phyloP scores from a whole-genome alignment of 2,113 vertebrate species.

The Aix galericulata region DNA sequence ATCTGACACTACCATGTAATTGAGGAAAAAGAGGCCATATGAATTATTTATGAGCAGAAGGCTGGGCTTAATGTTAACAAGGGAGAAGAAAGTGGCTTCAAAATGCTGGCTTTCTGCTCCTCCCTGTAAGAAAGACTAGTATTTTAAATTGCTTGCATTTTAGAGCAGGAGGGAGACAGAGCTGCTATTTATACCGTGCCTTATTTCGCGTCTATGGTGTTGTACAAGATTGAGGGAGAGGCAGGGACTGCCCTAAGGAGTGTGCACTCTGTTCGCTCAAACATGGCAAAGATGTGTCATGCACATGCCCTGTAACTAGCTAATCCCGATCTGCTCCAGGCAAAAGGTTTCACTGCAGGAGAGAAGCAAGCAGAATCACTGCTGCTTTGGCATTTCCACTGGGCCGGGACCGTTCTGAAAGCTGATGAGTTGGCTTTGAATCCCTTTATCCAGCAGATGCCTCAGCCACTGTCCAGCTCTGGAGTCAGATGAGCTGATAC shows the following conservation, averaged over 20 bases:
- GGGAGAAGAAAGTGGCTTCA: slow-evolving; percentile 73
- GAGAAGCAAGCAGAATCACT: neutral
- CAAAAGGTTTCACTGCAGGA: slow-evolving; percentile 29
- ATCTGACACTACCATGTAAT: slow-evolving; percentile 58
- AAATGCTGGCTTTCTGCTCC: slow-evolving; percentile 59
- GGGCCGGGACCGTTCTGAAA: neutral
- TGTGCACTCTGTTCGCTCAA: neutral
- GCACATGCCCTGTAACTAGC: slow-evolving; percentile 4
- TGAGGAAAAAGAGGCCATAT: slow-evolving; percentile 64
- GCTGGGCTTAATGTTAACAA: slow-evolving; percentile 67
- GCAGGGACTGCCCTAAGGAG: slow-evolving; percentile 36
- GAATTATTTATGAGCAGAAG: slow-evolving; percentile 78
- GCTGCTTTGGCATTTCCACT: slow-evolving; percentile 4
- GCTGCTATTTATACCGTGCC: neutral
- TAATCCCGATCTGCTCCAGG: slow-evolving; percentile 18
- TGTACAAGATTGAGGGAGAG: neutral
- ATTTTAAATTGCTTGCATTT: slow-evolving; percentile 63
- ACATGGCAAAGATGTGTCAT: slow-evolving; percentile 36
- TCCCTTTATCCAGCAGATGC: neutral
- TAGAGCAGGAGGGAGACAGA: slow-evolving; percentile 52
- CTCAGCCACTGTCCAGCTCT: neutral
- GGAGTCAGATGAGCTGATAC: neutral
- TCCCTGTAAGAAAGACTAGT: slow-evolving; percentile 30
- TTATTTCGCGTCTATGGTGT: neutral
- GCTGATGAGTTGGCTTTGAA: slow-evolving; percentile 16